These are phyloP conservation scores for Pseudococcus viburni DNA, from an alignment of 2,888 invertebrate species.

Conservation along the genomic window DNA sequence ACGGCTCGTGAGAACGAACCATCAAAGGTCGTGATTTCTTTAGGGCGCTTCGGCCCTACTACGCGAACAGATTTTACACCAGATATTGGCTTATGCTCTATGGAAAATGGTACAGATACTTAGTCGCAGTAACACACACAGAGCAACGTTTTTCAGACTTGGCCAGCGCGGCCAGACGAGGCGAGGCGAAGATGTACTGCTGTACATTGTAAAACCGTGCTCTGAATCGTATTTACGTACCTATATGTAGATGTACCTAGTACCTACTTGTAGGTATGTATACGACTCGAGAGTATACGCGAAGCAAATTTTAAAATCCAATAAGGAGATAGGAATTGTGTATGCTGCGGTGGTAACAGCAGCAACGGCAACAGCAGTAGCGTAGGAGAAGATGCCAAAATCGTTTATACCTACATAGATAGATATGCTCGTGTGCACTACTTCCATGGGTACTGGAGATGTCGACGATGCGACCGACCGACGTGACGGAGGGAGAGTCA, in stretches of 20 bases:
- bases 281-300: neutral
- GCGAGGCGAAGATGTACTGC: neutral
- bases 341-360: neutral
- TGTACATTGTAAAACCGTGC: neutral
- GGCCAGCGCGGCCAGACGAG: too few relatives aligned
- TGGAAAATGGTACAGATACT: neutral
- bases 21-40: slow-evolving; percentile 66
- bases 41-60: slow-evolving; percentile 58
- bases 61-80: slow-evolving; percentile 34
- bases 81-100: slow-evolving; percentile 7
- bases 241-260: neutral
- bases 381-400: neutral
- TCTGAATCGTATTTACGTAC: neutral
- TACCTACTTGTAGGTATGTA: neutral
- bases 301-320: neutral
- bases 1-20: slow-evolving; percentile 65
- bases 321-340: neutral
- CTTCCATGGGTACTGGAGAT: too few relatives aligned
- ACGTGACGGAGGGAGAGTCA: neutral
- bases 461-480: too few relatives aligned
- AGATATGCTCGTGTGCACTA: too few relatives aligned
- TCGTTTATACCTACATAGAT: neutral
- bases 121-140: neutral
- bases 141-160: neutral
- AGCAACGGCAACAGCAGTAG: neutral